Evolutionary conservation across 2,888 invertebrate species (phyloP).

Genomic region (Apoda limacodes): DNA sequence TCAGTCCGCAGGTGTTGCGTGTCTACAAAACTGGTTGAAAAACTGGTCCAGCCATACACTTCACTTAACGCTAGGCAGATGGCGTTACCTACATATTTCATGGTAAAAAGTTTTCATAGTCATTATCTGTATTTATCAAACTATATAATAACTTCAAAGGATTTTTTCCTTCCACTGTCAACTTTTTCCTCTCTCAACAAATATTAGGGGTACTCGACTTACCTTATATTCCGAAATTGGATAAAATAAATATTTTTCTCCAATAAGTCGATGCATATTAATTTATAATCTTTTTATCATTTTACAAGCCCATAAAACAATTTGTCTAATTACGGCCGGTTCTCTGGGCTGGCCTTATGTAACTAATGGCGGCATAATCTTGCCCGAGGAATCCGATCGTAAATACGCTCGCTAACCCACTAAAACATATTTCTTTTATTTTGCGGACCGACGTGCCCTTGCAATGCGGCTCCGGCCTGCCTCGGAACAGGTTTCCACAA

Average conservation of each 20-base stretch:
- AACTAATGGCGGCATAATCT: conserved; percentile 61
- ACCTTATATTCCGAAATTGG: too few species aligned
- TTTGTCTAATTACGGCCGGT: conserved; percentile 48
- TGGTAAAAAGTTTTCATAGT: too few species aligned
- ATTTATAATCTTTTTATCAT: too few species aligned
- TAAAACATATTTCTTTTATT: conserved; percentile 70
- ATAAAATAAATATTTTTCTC: too few species aligned
- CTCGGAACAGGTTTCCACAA: conserved; percentile 57
- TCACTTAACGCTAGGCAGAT: not conserved
- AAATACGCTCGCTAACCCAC: conserved; percentile 67
- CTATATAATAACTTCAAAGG: too few species aligned
- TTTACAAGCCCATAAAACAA: conserved; percentile 38
- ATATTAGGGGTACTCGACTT: too few species aligned
- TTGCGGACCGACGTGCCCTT: conserved; percentile 46
- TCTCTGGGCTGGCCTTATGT: conserved; percentile 46
- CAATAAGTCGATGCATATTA: too few species aligned
- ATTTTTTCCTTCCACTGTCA: too few species aligned
- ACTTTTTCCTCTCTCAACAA: too few species aligned
- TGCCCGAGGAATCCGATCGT: conserved; percentile 53
- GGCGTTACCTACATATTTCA: too few species aligned
- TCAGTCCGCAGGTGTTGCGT: conserved; percentile 62
- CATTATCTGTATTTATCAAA: too few species aligned
- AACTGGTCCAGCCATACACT: too few species aligned
- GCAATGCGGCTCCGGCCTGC: conserved; percentile 27
- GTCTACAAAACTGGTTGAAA: conserved; percentile 65